Conservation (phyloP, 2,888 invertebrate species). For the Leucoma salicis region DNA sequence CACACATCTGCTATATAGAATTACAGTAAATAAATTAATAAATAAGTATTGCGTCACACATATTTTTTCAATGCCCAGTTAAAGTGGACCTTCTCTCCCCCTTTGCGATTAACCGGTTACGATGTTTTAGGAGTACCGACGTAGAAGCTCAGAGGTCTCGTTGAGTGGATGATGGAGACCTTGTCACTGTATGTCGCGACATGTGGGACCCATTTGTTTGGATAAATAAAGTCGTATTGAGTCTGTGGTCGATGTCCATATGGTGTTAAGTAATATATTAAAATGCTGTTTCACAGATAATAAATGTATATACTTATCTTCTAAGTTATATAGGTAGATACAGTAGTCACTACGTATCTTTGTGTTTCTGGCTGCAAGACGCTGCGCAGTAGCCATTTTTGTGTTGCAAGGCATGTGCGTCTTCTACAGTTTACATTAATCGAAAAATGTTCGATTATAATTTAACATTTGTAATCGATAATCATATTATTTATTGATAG, state of each 20-base stretch:
- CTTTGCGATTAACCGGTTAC: background rate
- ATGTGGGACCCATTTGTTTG: slow-evolving; percentile 75
- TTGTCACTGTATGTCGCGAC: slow-evolving; percentile 73
- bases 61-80: slow-evolving; percentile 44
- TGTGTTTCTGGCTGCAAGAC: too few species aligned
- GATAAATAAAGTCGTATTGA: slow-evolving; percentile 68
- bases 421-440: too few species aligned
- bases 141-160: slow-evolving; percentile 22
- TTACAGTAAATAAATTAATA: slow-evolving; percentile 73
- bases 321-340: too few species aligned
- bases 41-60: slow-evolving; percentile 71
- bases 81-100: slow-evolving; percentile 27
- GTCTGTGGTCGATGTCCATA: slow-evolving; percentile 52
- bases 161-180: slow-evolving; percentile 49
- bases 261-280: slow-evolving; percentile 41
- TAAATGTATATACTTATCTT: too few species aligned
- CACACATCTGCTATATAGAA: slow-evolving; percentile 70
- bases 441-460: too few species aligned
- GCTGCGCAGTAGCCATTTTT: too few species aligned
- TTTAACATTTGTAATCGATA: too few species aligned
- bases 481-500: too few species aligned
- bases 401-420: too few species aligned
- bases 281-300: slow-evolving; percentile 20
- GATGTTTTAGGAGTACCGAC: background rate
- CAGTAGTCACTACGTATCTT: too few species aligned